phyloP scores from a whole-genome alignment of 2,113 vertebrate genomes.

The Chlamydotis undulata region DNA sequence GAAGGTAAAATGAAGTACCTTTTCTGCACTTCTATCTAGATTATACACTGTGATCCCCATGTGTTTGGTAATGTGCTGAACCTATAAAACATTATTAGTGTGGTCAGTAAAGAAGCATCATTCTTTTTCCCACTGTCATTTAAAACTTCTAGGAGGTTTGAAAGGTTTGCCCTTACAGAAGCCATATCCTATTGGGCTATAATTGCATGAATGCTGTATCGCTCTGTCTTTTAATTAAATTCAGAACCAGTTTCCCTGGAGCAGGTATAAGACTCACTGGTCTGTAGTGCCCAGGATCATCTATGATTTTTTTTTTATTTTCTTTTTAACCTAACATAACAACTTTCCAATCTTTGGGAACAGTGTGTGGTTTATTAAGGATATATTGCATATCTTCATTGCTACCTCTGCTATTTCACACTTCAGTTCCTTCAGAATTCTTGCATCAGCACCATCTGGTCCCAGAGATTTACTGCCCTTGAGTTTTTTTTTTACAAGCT shows the following conservation, averaged over 20 bases:
- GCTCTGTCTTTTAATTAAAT: constrained; percentile 50
- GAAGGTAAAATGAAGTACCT: neutral
- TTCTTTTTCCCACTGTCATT: neutral
- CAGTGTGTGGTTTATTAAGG: constrained; percentile 46
- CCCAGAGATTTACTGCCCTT: constrained; percentile 64
- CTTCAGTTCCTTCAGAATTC: constrained; percentile 64
- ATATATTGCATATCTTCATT: constrained; percentile 43
- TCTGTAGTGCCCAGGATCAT: constrained; percentile 16
- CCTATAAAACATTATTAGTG: constrained; percentile 2
- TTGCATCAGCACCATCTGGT: constrained; percentile 73
- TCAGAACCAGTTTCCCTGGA: neutral
- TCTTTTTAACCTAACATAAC: constrained; percentile 10
- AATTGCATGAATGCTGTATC: constrained; percentile 1
- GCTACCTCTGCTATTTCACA: constrained; percentile 63
- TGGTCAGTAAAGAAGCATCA: neutral
- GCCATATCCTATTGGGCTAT: neutral
- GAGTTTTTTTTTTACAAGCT: constrained; percentile 33
- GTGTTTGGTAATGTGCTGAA: neutral
- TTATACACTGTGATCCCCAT: neutral
- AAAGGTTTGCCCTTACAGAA: neutral
- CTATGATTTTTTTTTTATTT: neutral
- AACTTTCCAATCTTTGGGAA: constrained; percentile 43
- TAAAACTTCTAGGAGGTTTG: constrained; percentile 3
- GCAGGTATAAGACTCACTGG: neutral
- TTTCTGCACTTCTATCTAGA: neutral